Base-by-base conservation (phyloP, 1,140 invertebrate genomes). In the Ectropis grisescens region DNA sequence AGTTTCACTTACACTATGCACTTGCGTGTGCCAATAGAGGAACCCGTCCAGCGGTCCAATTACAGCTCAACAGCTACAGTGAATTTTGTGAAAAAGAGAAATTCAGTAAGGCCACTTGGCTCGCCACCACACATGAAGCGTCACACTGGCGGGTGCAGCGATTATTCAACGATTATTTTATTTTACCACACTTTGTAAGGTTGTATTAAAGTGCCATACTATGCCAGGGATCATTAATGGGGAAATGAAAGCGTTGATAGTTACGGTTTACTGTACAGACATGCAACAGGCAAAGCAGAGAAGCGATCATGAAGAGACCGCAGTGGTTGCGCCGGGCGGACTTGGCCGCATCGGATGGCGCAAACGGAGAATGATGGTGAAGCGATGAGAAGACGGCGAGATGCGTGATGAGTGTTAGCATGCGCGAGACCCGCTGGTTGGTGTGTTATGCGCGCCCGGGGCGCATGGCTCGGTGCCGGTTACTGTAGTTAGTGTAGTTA, bases 161-260 rank as follows among this genome's bases (percentile, higher is more conserved):
- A 61, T 56, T 57, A 52, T 59, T 49, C 62, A n/a, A 57, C 56
- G 58, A 66, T 68, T 70, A 60, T 51, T 56, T 56, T 47, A 41
- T 53, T 37, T 56, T 51, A 57, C 51, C 57, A 66, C 62, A 62
- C 52, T 61, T 54, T 49, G 37, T 57, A 45, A 62, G 55, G 69
- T n/a, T n/a, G 41, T 61, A 59, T 81, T 78, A 69, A 78, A 79
- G 76, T 81, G 76, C 76, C 76, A 79, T 81, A 78, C 74, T 81
- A 66, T 71, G 42, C 52, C 33, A 62, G 58, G 64, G 48, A 58
- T 56, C 29, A 69, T 80, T 80, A 78, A 65, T 71, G 15, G 49
- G 65, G 65, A 56, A 22, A 59, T 32, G 51, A 44, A 69, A 68
- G 67, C 65, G 42, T 51, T 32, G 35, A 39, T 52, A 54, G 45